A percentile compares a stretch with the other conserved stretches of the same genome.
Evolutionary conservation across 2,113 vertebrate genomes (phyloP).

Genomic region (Loxodonta africana): DNA sequence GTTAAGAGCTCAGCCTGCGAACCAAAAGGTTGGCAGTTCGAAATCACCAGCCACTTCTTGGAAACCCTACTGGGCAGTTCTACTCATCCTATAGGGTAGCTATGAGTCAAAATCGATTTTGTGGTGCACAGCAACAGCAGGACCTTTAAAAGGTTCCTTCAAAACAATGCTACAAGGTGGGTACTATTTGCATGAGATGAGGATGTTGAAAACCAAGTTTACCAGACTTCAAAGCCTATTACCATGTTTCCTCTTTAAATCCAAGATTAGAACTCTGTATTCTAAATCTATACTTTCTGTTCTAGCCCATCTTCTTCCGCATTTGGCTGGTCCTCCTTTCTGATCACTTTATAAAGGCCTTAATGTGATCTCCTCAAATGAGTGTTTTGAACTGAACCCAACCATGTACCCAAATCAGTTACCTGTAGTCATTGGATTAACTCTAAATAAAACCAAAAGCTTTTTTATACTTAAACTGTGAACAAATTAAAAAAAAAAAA

Average conservation of each 20-base stretch:
- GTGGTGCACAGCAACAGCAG: too few relatives aligned
- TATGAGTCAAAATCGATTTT: too few relatives aligned
- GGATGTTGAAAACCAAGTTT: fast-evolving
- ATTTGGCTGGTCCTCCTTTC: fast-evolving
- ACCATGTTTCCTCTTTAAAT: too few relatives aligned
- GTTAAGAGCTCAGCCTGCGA: too few relatives aligned
- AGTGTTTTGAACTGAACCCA: background rate
- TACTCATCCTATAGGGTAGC: too few relatives aligned
- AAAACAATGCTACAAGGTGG: fast-evolving
- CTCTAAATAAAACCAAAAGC: background rate
- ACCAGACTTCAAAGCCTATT: too few relatives aligned
- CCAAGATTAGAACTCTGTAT: fast-evolving
- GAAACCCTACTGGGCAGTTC: too few relatives aligned
- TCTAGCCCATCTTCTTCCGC: fast-evolving
- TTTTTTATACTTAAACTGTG: background rate
- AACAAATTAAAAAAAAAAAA: background rate
- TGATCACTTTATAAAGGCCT: fast-evolving
- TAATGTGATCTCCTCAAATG: fast-evolving
- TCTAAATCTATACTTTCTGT: fast-evolving
- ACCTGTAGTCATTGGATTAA: background rate
- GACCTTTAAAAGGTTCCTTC: fast-evolving
- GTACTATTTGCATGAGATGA: fast-evolving
- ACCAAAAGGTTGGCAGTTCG: too few relatives aligned
- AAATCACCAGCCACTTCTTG: too few relatives aligned
- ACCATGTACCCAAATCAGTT: fast-evolving